Evolutionary conservation across 2,888 invertebrate genomes (phyloP).

Genomic region (Meteorus colon): DNA sequence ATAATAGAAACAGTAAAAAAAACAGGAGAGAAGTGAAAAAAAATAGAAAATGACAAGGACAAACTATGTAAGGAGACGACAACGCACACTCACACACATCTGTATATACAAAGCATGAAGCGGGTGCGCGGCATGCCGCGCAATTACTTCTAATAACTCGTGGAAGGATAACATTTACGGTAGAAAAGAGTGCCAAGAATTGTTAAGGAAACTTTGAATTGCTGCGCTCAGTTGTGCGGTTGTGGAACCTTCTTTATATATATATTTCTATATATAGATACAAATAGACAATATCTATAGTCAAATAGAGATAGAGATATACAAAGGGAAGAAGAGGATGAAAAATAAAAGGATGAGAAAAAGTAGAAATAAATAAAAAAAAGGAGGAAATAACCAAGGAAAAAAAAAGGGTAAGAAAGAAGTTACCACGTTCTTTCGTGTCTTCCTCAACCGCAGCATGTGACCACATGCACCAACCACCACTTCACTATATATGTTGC

Average conservation of each 20-base stretch:
- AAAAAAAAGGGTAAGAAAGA: neutral
- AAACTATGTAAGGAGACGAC: too few relatives aligned
- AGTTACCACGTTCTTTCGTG: constrained; percentile 44
- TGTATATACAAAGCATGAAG: neutral
- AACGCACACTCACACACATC: neutral
- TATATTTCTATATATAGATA: neutral
- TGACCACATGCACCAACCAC: constrained; percentile 38
- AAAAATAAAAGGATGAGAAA: neutral
- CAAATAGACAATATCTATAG: neutral
- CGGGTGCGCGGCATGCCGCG: constrained; percentile 31
- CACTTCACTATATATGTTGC: constrained; percentile 9
- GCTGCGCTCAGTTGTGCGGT: constrained; percentile 36
- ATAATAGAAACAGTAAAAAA: too few relatives aligned
- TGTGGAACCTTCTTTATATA: neutral
- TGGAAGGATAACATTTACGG: constrained; percentile 45
- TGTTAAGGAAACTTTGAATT: constrained; percentile 53
- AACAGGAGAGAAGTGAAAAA: neutral
- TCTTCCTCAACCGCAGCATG: constrained; percentile 47
- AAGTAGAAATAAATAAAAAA: neutral
- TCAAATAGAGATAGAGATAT: neutral
- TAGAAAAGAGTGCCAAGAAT: constrained; percentile 51
- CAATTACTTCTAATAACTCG: constrained; percentile 46
- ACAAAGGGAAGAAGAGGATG: constrained; percentile 20
- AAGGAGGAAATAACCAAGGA: constrained; percentile 11
- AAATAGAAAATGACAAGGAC: neutral